These are phyloP conservation scores for Ceuthmochares aereus DNA, from an alignment of 2,113 vertebrate species.

Conservation along the genomic window DNA sequence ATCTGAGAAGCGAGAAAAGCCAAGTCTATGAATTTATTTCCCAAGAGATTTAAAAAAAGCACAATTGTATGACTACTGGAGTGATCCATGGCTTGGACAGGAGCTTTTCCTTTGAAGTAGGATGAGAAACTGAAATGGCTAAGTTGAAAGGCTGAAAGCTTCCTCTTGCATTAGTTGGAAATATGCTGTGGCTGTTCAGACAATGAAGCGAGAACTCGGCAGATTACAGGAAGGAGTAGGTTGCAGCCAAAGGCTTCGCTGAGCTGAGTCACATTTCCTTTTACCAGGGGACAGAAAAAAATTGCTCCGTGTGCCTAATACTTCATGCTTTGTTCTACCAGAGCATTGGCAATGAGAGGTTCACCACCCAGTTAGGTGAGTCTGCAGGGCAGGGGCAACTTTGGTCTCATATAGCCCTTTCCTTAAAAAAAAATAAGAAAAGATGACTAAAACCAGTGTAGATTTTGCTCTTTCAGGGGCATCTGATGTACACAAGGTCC, in stretches of 20 bases:
- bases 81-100: background rate
- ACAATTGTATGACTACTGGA: background rate
- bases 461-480: background rate
- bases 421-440: background rate
- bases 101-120: background rate
- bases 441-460: background rate
- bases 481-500: background rate
- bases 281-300: background rate
- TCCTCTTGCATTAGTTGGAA: background rate
- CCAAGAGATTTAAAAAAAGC: background rate
- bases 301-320: background rate
- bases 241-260: fast-evolving
- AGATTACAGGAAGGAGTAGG: background rate
- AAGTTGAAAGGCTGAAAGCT: background rate
- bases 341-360: background rate
- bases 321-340: background rate
- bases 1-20: background rate
- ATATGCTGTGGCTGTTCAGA: background rate
- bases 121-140: background rate
- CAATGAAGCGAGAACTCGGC: background rate
- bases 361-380: background rate
- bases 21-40: background rate
- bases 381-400: background rate
- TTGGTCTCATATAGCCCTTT: background rate
- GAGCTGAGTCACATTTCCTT: background rate